Evolutionary conservation across 92 coral and sea anemone species (phyloP).

Genomic region (Palythoa grandis): DNA sequence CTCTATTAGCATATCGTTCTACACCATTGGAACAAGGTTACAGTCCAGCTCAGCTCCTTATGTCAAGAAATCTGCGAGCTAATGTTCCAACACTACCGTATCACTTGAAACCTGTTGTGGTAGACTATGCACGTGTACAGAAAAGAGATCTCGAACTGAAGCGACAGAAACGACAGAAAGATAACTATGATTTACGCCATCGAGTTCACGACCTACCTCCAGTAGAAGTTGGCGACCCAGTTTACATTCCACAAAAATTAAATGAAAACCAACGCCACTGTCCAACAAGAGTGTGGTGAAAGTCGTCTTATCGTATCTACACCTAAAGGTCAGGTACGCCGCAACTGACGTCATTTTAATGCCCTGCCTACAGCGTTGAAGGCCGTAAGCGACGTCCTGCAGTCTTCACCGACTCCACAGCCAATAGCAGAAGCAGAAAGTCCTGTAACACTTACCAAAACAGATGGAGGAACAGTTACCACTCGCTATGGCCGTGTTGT

Average conservation of each 20-base stretch:
- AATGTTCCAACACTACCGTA: constrained; percentile 46
- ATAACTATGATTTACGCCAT: constrained; percentile 31
- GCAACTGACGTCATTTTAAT: constrained; percentile 63
- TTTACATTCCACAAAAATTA: neutral
- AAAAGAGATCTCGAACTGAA: constrained; percentile 42
- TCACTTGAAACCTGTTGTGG: constrained; percentile 4
- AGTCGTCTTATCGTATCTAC: constrained; percentile 40
- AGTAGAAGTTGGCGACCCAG: too few species aligned
- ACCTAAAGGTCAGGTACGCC: constrained; percentile 54
- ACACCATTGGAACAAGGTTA: constrained; percentile 22
- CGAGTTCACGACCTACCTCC: constrained; percentile 20
- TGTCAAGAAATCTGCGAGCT: constrained; percentile 22
- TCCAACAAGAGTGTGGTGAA: constrained; percentile 42
- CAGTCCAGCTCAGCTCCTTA: too few species aligned
- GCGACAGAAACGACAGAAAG: constrained; percentile 42
- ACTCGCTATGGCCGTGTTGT: constrained; percentile 17
- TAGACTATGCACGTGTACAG: constrained; percentile 18
- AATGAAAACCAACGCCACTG: constrained; percentile 41
- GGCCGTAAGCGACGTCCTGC: neutral
- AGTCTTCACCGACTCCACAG: constrained; percentile 20
- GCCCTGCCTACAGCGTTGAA: constrained; percentile 36
- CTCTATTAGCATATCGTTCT: constrained; percentile 17
- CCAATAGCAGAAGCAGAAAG: constrained; percentile 5
- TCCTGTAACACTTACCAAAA: constrained; percentile 3
- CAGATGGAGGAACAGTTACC: constrained; percentile 21